phyloP scores from a whole-genome alignment of 2,113 vertebrate species.

The Amazona vittata region DNA sequence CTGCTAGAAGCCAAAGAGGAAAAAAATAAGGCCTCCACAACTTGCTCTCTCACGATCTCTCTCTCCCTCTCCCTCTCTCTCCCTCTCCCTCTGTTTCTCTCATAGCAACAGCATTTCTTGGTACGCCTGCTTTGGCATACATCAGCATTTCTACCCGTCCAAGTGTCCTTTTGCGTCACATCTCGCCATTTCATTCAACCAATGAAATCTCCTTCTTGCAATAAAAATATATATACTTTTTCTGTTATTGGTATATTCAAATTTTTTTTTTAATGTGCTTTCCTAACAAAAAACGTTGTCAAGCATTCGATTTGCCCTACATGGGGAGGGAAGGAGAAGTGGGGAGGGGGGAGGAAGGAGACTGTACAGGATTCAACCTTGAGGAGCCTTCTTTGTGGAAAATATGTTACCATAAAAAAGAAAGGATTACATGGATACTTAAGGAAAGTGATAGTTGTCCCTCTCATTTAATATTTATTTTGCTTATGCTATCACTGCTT shows the following conservation, averaged over 20 bases:
- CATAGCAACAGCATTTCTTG: slow-evolving; percentile 73
- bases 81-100: slow-evolving; percentile 64
- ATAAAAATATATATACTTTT: slow-evolving; percentile 80
- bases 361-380: slow-evolving; percentile 17
- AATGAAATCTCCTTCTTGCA: slow-evolving; percentile 78
- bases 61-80: slow-evolving; percentile 46
- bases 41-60: slow-evolving; percentile 53
- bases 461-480: not conserved
- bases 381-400: slow-evolving; percentile 24
- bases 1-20: slow-evolving; percentile 44
- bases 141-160: slow-evolving; percentile 80
- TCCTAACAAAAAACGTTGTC: slow-evolving; percentile 56
- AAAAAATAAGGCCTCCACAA: slow-evolving; percentile 69
- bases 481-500: not conserved
- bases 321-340: not conserved
- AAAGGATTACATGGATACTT: not conserved
- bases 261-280: not conserved
- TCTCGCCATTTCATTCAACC: slow-evolving; percentile 91
- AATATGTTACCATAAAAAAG: not conserved
- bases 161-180: slow-evolving; percentile 90
- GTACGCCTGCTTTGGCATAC: slow-evolving; percentile 74
- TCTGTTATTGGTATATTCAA: slow-evolving; percentile 80
- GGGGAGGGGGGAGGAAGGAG: not conserved
- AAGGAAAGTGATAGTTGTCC: not conserved
- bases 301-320: not conserved